phyloP scores from a whole-genome alignment of 2,113 vertebrate genomes.

The Porphyrio hochstetteri region DNA sequence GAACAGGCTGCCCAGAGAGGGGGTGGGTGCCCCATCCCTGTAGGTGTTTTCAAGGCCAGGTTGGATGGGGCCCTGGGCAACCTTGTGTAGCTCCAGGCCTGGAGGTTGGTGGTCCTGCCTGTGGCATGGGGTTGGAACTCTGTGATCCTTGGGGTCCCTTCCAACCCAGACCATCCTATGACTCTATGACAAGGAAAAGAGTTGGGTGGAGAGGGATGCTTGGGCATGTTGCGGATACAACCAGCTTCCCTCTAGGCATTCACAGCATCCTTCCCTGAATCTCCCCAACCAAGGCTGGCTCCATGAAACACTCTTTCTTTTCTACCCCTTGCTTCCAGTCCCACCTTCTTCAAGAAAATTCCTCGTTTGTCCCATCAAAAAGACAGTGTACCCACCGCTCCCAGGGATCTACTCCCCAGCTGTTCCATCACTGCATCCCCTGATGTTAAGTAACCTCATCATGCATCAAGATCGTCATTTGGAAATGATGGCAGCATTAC shows the following conservation, averaged over 20 bases:
- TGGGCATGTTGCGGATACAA: fast-evolving
- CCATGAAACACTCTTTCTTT: background rate
- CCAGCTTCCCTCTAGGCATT: background rate
- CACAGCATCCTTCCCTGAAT: background rate
- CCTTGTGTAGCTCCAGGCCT: too few relatives aligned
- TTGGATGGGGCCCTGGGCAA: too few relatives aligned
- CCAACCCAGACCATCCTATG: too few relatives aligned
- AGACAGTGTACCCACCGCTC: too few relatives aligned
- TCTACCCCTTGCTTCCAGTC: background rate
- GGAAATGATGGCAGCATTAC: background rate
- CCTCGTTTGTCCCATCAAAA: background rate
- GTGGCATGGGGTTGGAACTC: too few relatives aligned
- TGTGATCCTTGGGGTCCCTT: too few relatives aligned
- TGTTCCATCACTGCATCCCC: background rate
- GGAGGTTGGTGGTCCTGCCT: too few relatives aligned
- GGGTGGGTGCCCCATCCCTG: too few relatives aligned
- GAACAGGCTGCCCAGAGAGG: too few relatives aligned
- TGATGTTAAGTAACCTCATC: background rate
- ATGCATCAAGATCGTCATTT: fast-evolving
- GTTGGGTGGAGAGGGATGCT: background rate
- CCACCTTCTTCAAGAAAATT: background rate
- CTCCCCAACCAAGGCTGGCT: background rate
- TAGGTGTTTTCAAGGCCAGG: too few relatives aligned
- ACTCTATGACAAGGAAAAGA: background rate
- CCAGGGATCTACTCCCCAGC: fast-evolving